phyloP scores from a whole-genome alignment of 2,888 invertebrate genomes.

The Mythimna vitellina region DNA sequence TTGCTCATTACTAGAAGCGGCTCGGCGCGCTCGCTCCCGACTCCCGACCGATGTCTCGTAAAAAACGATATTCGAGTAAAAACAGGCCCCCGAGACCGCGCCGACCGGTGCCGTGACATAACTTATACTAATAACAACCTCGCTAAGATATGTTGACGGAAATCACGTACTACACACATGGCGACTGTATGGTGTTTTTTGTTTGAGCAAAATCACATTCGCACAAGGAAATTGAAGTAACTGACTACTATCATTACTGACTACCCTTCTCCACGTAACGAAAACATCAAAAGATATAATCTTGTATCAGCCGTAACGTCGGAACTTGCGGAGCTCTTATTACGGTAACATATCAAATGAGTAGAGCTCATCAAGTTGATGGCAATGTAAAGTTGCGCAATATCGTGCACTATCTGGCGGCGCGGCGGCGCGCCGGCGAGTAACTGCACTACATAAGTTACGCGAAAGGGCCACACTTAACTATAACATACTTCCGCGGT shows the following conservation, averaged over 20 bases:
- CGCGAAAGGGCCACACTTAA: constrained; percentile 19
- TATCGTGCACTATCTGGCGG: constrained; percentile 25
- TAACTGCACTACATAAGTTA: constrained; percentile 36
- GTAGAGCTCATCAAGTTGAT: constrained; percentile 23
- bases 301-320: constrained; percentile 39
- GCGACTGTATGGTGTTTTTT: constrained; percentile 43
- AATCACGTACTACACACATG: constrained; percentile 69
- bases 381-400: constrained; percentile 45
- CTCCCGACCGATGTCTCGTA: constrained; percentile 63
- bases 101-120: constrained; percentile 65
- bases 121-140: constrained; percentile 66
- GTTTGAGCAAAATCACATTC: constrained; percentile 35
- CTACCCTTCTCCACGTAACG: constrained; percentile 19
- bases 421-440: neutral
- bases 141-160: constrained; percentile 75
- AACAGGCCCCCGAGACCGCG: constrained; percentile 74
- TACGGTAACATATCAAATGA: constrained; percentile 42
- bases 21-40: neutral
- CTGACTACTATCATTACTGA: constrained; percentile 37
- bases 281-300: constrained; percentile 38
- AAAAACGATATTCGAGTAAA: constrained; percentile 77
- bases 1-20: constrained; percentile 69
- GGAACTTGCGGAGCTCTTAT: constrained; percentile 15
- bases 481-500: constrained; percentile 19
- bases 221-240: constrained; percentile 42